These are phyloP conservation scores for Drosophila kuntzei DNA, from an alignment of 2,888 invertebrate species.

Conservation along the genomic window DNA sequence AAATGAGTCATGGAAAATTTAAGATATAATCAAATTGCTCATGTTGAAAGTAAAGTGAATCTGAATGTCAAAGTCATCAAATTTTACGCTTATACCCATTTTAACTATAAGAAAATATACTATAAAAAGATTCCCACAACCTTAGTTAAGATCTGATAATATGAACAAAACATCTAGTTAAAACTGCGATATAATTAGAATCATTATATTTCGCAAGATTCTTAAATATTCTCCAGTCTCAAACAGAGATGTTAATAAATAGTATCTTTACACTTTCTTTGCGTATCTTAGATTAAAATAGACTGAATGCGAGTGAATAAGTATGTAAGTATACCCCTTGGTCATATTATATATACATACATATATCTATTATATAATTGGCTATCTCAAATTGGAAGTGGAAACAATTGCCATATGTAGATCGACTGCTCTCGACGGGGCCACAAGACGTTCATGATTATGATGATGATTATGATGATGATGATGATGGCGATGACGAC, in stretches of 20 bases:
- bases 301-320: conserved; percentile 6
- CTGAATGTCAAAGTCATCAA: neutral
- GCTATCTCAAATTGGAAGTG: conserved; percentile 61
- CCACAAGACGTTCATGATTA: conserved; percentile 42
- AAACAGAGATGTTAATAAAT: neutral
- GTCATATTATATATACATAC: conserved; percentile 1
- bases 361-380: conserved; percentile 55
- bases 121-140: neutral
- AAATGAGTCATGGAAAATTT: neutral
- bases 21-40: neutral
- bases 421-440: conserved; percentile 47
- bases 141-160: neutral
- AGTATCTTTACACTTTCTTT: conserved; percentile 29
- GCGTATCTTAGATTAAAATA: conserved; percentile 28
- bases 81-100: neutral
- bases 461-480: conserved; percentile 15
- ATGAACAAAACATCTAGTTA: neutral
- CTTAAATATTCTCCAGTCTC: neutral
- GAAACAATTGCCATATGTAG: conserved; percentile 67
- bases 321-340: neutral
- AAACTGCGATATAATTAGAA: neutral
- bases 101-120: neutral
- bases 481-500: conserved; percentile 53
- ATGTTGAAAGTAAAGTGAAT: neutral
- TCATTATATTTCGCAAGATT: neutral